A percentile compares a stretch with the other conserved stretches of the same genome.
phyloP scores from a whole-genome alignment of 2,888 invertebrate genomes.

The Sisyra nigra region DNA sequence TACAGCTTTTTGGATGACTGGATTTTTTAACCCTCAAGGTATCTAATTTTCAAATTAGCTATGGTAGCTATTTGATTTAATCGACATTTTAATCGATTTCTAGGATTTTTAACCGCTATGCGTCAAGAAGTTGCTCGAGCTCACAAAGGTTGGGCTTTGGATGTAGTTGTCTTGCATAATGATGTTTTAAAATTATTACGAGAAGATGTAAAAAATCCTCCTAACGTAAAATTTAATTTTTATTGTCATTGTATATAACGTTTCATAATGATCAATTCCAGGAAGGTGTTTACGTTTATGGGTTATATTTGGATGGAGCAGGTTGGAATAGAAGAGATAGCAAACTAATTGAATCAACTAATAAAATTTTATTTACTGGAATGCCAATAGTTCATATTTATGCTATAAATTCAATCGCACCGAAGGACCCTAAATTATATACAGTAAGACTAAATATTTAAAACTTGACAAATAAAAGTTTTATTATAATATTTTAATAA shows the following conservation, averaged over 20 bases:
- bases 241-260: too few relatives aligned
- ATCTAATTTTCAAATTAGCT: slow-evolving; percentile 4
- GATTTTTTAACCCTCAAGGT: slow-evolving; percentile 88
- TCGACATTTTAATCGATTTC: too few relatives aligned
- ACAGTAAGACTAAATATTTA: slow-evolving; percentile 30
- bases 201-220: slow-evolving; percentile 58
- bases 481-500: too few relatives aligned
- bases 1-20: slow-evolving; percentile 78
- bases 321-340: slow-evolving; percentile 69
- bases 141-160: slow-evolving; percentile 80
- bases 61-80: too few relatives aligned
- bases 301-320: slow-evolving; percentile 73
- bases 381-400: slow-evolving; percentile 71
- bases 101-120: slow-evolving; percentile 92
- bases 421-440: slow-evolving; percentile 58
- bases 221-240: slow-evolving; percentile 32
- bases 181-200: slow-evolving; percentile 48
- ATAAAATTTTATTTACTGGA: slow-evolving; percentile 65
- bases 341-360: slow-evolving; percentile 55
- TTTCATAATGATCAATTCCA: slow-evolving; percentile 19
- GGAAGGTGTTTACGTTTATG: slow-evolving; percentile 75
- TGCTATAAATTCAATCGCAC: slow-evolving; percentile 55
- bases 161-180: slow-evolving; percentile 67
- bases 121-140: slow-evolving; percentile 85
- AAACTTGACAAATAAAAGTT: too few relatives aligned